Conservation (phyloP, 2,888 invertebrate genomes). For the Julus scandinavius region DNA sequence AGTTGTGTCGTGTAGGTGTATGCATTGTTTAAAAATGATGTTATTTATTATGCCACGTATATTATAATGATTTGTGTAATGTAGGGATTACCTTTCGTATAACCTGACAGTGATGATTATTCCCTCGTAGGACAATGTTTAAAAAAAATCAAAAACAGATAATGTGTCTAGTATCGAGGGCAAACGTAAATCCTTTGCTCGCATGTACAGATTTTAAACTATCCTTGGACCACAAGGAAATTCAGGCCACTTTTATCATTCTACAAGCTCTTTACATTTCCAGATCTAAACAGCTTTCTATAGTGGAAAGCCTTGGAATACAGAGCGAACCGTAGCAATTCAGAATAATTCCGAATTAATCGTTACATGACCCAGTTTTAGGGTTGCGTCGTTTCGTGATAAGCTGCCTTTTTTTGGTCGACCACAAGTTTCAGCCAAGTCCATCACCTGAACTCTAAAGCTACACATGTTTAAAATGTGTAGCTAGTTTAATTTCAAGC, state of each 20-base stretch:
- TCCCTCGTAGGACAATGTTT: background rate
- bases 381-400: background rate
- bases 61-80: background rate
- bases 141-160: background rate
- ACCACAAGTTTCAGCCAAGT: background rate
- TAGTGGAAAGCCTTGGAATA: background rate
- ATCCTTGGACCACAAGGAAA: background rate
- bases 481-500: background rate
- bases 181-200: background rate
- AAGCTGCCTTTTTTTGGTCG: background rate
- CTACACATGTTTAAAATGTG: background rate
- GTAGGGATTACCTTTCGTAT: background rate
- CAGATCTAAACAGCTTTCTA: background rate
- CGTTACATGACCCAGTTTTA: background rate
- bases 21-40: background rate
- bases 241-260: conserved; percentile 17
- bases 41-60: background rate
- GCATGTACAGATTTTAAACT: background rate
- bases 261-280: background rate
- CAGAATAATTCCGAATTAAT: background rate
- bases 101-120: background rate
- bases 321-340: background rate
- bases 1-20: background rate
- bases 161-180: background rate
- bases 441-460: background rate